Conservation (phyloP, 2,113 vertebrate genomes). For the Vanacampus margaritifer region DNA sequence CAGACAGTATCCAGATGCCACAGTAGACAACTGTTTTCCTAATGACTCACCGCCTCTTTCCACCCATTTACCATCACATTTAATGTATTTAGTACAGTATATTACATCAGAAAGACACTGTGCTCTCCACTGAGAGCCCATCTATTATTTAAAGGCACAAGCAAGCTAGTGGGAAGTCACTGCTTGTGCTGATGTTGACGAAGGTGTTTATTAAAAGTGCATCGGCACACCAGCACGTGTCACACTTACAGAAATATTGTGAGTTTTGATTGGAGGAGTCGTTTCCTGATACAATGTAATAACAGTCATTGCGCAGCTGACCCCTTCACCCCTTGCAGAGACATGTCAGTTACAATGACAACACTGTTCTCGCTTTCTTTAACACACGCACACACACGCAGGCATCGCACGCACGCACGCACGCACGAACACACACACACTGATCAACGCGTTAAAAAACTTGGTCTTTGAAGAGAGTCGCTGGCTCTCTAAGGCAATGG, state of each 20-base stretch:
- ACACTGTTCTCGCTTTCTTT: slow-evolving; percentile 21
- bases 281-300: slow-evolving; percentile 45
- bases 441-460: neutral
- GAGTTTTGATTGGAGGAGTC: slow-evolving; percentile 27
- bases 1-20: slow-evolving; percentile 13
- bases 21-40: slow-evolving; percentile 30
- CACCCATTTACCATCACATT: slow-evolving; percentile 56
- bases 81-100: slow-evolving; percentile 22
- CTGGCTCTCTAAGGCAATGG: neutral
- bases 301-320: slow-evolving; percentile 61
- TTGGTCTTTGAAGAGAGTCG: neutral
- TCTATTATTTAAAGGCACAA: slow-evolving; percentile 76
- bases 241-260: slow-evolving; percentile 18
- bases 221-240: neutral
- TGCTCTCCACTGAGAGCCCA: slow-evolving; percentile 70
- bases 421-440: neutral
- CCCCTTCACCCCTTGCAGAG: slow-evolving; percentile 48
- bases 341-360: slow-evolving; percentile 46
- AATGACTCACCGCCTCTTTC: neutral
- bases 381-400: neutral
- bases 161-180: neutral
- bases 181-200: neutral
- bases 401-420: no score
- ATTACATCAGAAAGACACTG: slow-evolving; percentile 21
- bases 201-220: slow-evolving; percentile 2